Evolutionary conservation across 2,113 vertebrate genomes (phyloP).

Genomic region (Picathartes gymnocephalus): DNA sequence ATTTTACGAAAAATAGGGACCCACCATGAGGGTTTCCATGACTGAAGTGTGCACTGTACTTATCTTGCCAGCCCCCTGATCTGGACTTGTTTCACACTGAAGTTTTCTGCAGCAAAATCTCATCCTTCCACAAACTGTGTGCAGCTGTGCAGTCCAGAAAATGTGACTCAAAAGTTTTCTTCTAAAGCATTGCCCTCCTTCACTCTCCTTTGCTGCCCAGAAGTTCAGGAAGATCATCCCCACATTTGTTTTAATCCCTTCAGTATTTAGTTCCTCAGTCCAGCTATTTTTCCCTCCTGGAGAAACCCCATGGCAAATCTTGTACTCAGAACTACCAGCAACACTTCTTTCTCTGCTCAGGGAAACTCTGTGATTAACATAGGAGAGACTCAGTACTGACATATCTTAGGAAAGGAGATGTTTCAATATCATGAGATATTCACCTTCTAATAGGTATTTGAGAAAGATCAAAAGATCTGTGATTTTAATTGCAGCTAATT

Average conservation of each 20-base stretch:
- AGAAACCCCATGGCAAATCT: background rate
- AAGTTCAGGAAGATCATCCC: background rate
- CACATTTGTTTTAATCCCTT: background rate
- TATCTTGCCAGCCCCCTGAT: background rate
- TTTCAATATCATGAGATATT: background rate
- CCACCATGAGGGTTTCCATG: background rate
- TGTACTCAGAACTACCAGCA: background rate
- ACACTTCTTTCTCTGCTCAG: background rate
- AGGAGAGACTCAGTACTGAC: background rate
- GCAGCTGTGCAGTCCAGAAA: background rate
- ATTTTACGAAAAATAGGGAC: background rate
- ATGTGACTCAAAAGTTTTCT: background rate
- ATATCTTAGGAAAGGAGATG: background rate
- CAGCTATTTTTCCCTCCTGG: background rate
- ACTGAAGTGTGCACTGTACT: background rate
- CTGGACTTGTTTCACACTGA: background rate
- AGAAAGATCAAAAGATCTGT: background rate
- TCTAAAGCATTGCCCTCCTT: background rate
- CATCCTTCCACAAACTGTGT: background rate
- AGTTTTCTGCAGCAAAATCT: background rate
- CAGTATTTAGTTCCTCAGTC: background rate
- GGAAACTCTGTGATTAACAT: background rate
- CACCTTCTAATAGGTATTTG: background rate
- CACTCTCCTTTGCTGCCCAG: background rate
- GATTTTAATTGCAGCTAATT: background rate